Percentiles rank a stretch among this genome's conserved stretches.
Conservation (phyloP, 2,113 vertebrate species). For the Todiramphus chloris region DNA sequence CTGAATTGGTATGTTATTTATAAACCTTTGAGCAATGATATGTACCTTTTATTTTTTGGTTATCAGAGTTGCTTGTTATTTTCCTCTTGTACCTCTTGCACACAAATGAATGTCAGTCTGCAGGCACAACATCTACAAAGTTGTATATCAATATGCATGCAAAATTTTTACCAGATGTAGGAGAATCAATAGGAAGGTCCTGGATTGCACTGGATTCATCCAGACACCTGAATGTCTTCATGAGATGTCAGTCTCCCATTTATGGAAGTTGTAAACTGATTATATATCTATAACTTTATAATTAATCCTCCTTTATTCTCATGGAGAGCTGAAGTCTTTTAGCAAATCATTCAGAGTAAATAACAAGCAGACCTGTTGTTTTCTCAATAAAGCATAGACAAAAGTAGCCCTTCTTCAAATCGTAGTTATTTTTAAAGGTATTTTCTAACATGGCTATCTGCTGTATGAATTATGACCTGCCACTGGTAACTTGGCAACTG, state of each 20-base stretch:
- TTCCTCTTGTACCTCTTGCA: background rate
- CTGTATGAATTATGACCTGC: background rate
- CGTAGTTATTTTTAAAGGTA: background rate
- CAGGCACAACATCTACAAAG: background rate
- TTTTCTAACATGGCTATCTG: background rate
- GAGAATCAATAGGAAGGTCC: background rate
- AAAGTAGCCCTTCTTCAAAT: background rate
- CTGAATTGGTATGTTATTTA: background rate
- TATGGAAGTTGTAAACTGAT: background rate
- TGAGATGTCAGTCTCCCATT: background rate
- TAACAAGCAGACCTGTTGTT: background rate
- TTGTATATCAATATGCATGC: background rate
- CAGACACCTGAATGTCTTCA: background rate
- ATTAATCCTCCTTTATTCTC: background rate
- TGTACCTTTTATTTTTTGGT: background rate
- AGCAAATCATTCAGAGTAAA: background rate
- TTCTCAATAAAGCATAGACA: background rate
- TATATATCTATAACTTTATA: background rate
- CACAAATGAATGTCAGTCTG: background rate
- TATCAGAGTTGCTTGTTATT: background rate
- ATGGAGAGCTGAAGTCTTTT: background rate
- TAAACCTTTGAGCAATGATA: background rate
- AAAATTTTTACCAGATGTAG: background rate
- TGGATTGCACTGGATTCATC: background rate
- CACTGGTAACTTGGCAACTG: slow-evolving; percentile 43